These are phyloP conservation scores for Craniophora ligustri DNA, from an alignment of 2,888 invertebrate genomes.

Conservation along the genomic window DNA sequence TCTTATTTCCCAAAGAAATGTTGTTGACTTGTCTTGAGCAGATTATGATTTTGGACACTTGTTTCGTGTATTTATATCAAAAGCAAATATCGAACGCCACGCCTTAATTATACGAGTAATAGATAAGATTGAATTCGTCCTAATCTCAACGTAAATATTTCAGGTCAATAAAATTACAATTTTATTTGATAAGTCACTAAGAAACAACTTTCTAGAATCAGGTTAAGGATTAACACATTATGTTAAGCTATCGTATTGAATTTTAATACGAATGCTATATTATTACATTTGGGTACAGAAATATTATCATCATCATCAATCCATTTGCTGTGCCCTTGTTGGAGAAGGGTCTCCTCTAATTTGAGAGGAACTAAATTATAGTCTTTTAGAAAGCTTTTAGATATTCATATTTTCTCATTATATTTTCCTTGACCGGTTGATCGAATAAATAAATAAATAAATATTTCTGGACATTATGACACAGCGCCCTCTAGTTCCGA, in stretches of 20 bases:
- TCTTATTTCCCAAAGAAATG: background rate
- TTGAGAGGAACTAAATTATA: too few relatives aligned
- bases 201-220: constrained; percentile 15
- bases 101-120: constrained; percentile 24
- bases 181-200: background rate
- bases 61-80: constrained; percentile 53
- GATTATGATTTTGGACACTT: constrained; percentile 45
- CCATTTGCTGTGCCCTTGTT: too few relatives aligned
- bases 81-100: constrained; percentile 26
- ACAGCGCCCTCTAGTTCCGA: too few relatives aligned
- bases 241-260: background rate
- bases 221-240: background rate
- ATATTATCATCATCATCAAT: too few relatives aligned
- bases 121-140: constrained; percentile 50
- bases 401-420: too few relatives aligned
- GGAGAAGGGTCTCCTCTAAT: too few relatives aligned
- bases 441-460: too few relatives aligned
- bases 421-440: too few relatives aligned
- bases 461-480: too few relatives aligned
- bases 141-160: constrained; percentile 41
- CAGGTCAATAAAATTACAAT: background rate
- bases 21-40: constrained; percentile 6
- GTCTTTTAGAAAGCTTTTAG: too few relatives aligned
- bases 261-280: too few relatives aligned
- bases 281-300: too few relatives aligned